Conservation (phyloP, 2,888 invertebrate genomes). For the Cremastobaeus sp. region DNA sequence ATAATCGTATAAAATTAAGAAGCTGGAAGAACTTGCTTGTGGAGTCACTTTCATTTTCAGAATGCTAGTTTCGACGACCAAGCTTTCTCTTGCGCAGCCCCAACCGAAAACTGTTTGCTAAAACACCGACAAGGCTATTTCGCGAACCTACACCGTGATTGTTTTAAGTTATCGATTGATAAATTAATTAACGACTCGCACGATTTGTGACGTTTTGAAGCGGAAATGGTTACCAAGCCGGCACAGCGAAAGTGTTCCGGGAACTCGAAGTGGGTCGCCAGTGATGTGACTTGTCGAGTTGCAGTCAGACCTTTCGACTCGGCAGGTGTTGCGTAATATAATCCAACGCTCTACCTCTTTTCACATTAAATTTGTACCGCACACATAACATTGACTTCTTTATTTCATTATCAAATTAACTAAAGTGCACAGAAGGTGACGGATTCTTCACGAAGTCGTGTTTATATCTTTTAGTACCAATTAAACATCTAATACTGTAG, state of each 20-base stretch:
- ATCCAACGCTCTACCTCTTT: slow-evolving; percentile 9
- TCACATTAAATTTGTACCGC: slow-evolving; percentile 10
- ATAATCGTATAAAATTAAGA: slow-evolving; percentile 1
- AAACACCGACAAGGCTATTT: not conserved
- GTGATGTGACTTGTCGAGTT: slow-evolving; percentile 33
- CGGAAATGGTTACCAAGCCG: slow-evolving; percentile 12
- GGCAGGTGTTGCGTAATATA: slow-evolving; percentile 28
- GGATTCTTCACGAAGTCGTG: no score
- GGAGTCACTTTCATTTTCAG: slow-evolving; percentile 41
- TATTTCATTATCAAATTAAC: slow-evolving; percentile 17
- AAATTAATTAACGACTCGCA: not conserved
- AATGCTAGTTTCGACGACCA: slow-evolving; percentile 11
- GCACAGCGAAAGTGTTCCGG: slow-evolving; percentile 51
- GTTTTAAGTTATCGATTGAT: slow-evolving; percentile 6
- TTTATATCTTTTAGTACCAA: no score
- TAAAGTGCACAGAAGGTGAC: not conserved
- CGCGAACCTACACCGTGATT: not conserved
- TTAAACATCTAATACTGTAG: no score
- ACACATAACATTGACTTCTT: slow-evolving; percentile 29
- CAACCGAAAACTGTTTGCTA: not conserved
- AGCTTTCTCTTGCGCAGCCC: slow-evolving; percentile 25
- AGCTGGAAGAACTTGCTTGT: not conserved
- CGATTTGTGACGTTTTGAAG: slow-evolving; percentile 21
- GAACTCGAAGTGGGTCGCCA: slow-evolving; percentile 40
- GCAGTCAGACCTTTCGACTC: slow-evolving; percentile 48